Evolutionary conservation across 2,797 vertebrate species (phyloP), one percentile per base, ranked within the genome.

Genomic region (Oreochromis mossambicus): DNA sequence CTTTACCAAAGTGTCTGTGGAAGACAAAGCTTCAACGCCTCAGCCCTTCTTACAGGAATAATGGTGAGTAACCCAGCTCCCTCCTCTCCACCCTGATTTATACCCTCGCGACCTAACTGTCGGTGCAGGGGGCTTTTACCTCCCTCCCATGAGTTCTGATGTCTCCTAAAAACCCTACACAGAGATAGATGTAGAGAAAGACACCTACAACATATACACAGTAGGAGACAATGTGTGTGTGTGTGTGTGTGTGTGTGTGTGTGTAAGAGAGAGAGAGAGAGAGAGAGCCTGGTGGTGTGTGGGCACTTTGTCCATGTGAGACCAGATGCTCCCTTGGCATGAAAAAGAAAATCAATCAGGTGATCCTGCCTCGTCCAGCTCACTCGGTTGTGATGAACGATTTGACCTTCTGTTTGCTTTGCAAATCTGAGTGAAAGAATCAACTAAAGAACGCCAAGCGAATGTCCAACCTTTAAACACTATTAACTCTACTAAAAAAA

Each of bases 11-110:
- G 6, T 41, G 52, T 41, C 24, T 78, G 52, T 52, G 61, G 56
- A 86, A 85, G 76, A 93, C 89, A 95, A 95, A 91, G 86, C 66
- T 84, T 88, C 92, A 87, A 91, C 84, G 81, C 85, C 63, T 90
- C 80, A 78, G 73, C 68, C 78, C 66, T 61, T 83, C 86, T 86
- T 86, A 50, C 24, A 86, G 55, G 79, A 92, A 91, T 89, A 93
- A 91, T 90, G 75, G 87, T 41, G 38, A 68, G 85, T 68, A 79
- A 86, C 77, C 82, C 86, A 55, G 12, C 73, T 4, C 48, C 46
- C 80, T 86, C 50, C 79, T 38, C 32, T 63, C 48, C 87, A 75
- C 66, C 46, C 83, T 73, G 14, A 77, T 84, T 86, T 86, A 87
- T 77, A 84, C 87, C 88, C 89, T 55, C 0, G 78, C 85, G 92